phyloP scores from a whole-genome alignment of 2,797 vertebrate genomes.

The Hoplostethus atlanticus region DNA sequence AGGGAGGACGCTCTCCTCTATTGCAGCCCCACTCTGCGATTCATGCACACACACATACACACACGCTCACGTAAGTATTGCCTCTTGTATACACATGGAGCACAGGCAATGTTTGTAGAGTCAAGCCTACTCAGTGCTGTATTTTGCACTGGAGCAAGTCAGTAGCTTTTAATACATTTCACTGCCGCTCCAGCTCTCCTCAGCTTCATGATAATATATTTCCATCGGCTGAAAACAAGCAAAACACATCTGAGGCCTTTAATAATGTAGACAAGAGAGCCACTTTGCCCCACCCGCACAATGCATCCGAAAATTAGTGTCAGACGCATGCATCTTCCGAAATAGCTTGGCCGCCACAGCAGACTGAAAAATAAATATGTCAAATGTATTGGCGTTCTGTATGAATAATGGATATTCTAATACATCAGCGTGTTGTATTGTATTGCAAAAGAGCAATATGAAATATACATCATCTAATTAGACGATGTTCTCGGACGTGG shows the following conservation, averaged over 20 bases:
- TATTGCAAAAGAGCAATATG: slow-evolving; percentile 75
- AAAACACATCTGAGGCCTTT: slow-evolving; percentile 84
- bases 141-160: slow-evolving; percentile 72
- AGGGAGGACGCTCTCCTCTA: slow-evolving; percentile 33
- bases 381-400: slow-evolving; percentile 74
- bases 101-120: slow-evolving; percentile 78
- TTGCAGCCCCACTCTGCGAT: slow-evolving; percentile 34
- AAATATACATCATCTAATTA: slow-evolving; percentile 84
- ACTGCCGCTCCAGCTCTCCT: slow-evolving; percentile 66
- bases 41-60: slow-evolving; percentile 21
- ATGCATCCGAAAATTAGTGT: slow-evolving; percentile 73
- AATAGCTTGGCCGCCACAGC: slow-evolving; percentile 66
- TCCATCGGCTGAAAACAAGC: slow-evolving; percentile 81
- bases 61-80: slow-evolving; percentile 49
- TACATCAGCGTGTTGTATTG: slow-evolving; percentile 75
- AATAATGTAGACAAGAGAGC: slow-evolving; percentile 83
- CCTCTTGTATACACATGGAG: slow-evolving; percentile 60
- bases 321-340: slow-evolving; percentile 71
- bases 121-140: slow-evolving; percentile 75
- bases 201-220: slow-evolving; percentile 79
- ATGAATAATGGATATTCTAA: slow-evolving; percentile 82
- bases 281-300: slow-evolving; percentile 76
- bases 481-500: slow-evolving; percentile 74
- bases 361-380: slow-evolving; percentile 78
- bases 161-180: slow-evolving; percentile 75